Percentiles rank a stretch among this genome's conserved stretches.
Evolutionary conservation across 2,888 invertebrate species (phyloP).

Genomic region (Eretmocerus hayati): DNA sequence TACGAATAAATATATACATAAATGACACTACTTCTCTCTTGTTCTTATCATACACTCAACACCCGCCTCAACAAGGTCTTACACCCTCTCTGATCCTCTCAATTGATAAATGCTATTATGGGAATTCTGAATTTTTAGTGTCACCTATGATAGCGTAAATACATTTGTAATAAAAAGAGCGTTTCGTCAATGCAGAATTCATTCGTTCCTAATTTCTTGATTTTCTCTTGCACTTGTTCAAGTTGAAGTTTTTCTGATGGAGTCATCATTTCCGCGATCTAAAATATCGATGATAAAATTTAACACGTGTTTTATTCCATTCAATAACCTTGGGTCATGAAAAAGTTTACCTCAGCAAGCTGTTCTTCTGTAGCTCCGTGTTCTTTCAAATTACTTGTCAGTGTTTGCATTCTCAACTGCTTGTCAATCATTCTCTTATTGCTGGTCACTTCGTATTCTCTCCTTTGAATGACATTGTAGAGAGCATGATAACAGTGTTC

Average conservation of each 20-base stretch:
- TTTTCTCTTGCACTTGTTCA: slow-evolving; percentile 64
- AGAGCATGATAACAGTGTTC: slow-evolving; percentile 66
- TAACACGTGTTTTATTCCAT: no score
- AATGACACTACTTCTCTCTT: slow-evolving; percentile 28
- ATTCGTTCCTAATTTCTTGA: slow-evolving; percentile 69
- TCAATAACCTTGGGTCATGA: no score
- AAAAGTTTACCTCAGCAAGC: slow-evolving; percentile 64
- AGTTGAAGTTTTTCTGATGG: slow-evolving; percentile 75
- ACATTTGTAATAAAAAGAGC: slow-evolving; percentile 75
- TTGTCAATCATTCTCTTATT: slow-evolving; percentile 81
- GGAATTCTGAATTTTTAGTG: no score
- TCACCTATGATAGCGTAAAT: slow-evolving; percentile 52
- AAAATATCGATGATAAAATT: slow-evolving; percentile 27
- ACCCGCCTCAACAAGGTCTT: no score
- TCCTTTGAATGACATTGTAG: slow-evolving; percentile 61
- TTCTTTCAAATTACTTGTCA: slow-evolving; percentile 70
- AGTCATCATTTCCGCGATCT: slow-evolving; percentile 81
- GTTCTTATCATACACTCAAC: slow-evolving; percentile 4
- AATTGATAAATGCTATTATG: no score
- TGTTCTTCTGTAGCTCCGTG: slow-evolving; percentile 73
- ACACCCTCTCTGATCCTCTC: no score
- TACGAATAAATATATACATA: slow-evolving; percentile 45
- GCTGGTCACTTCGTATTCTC: slow-evolving; percentile 57
- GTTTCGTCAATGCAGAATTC: slow-evolving; percentile 78
- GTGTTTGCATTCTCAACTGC: slow-evolving; percentile 75